Base-by-base conservation (phyloP, 2,888 invertebrate species). In the Cerceris rybyensis region DNA sequence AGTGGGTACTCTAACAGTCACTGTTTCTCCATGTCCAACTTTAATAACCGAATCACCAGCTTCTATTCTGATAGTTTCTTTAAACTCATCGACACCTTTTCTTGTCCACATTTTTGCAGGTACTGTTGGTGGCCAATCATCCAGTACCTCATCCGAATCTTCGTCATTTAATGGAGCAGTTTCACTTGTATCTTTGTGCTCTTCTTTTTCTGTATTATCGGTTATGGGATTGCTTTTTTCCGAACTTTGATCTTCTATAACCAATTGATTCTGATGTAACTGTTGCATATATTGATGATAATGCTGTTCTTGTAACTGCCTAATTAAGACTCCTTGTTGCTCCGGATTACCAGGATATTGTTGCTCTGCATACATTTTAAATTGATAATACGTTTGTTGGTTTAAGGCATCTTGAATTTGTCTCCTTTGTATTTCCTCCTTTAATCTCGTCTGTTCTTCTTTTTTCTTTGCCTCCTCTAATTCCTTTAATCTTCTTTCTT, bases 241-340 rank as follows among this genome's bases (percentile, higher is more conserved):
- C 0, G 66, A 8, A 0, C 42, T 87, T 65, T 91, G 90, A 52
- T 92, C 92, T 7, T 91, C 90, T 69, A 89, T 84, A 5, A 88
- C 81, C 13, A 94, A 71, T 58, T 91, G 90, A 70, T 90, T 92
- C 49, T 94, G 93, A 0, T 95, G 96, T 52, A 99, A 93, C 92
- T 99, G 99, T 88, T 98, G 98, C 95, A 99, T 98, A 92, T 99
- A 99, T 90, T 99, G 99, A 91, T 98, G 98, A 92, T 98, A 99
- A 93, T 99, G 99, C 90, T 99, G 98, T 87, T 99, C 99, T 93
- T 99, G 99, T 59, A 99, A 93, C 91, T 99, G 99, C 70, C 96
- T 94, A 73, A 99, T 98, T 41, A 99, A 94, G 55, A 97, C 95
- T 0, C 97, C 98, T 94, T 99, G 99, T 94, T 99, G 96, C 86